These are phyloP conservation scores for Gymnogyps californianus DNA, from an alignment of 2,113 vertebrate species.

Conservation along the genomic window DNA sequence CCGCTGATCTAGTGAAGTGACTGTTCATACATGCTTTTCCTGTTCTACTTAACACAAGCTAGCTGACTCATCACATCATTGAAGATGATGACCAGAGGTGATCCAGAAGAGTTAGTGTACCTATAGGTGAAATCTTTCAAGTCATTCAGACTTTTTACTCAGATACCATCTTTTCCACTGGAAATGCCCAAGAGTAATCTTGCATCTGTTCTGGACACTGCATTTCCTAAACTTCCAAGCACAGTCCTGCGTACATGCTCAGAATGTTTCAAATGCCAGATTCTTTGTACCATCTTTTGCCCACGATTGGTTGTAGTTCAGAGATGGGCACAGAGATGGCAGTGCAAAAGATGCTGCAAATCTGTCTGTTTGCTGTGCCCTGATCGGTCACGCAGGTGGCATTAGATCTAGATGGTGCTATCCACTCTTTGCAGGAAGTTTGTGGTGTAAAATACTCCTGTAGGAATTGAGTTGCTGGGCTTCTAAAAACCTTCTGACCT, in stretches of 20 bases:
- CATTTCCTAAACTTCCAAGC: background rate
- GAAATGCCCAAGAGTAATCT: background rate
- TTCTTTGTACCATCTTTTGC: background rate
- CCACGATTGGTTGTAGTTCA: background rate
- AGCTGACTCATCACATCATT: background rate
- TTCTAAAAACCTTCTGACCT: background rate
- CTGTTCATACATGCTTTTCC: background rate
- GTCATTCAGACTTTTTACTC: background rate
- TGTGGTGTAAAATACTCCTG: background rate
- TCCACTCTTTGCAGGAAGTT: background rate
- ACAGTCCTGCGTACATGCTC: background rate
- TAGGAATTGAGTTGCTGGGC: background rate
- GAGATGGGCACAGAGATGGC: background rate
- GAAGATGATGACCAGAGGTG: background rate
- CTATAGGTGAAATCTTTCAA: background rate
- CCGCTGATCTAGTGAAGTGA: background rate
- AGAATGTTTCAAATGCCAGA: background rate
- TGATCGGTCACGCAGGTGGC: background rate
- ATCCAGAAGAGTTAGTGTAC: background rate
- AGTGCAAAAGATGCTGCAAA: background rate
- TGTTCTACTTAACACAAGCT: background rate
- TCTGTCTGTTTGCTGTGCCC: background rate
- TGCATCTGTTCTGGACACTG: accelerated
- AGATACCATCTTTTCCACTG: background rate
- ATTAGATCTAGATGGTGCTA: background rate